Evolutionary conservation across 2,888 invertebrate species (phyloP), one percentile per base, ranked within the genome.

Genomic region (Macrosiphum euphorbiae): DNA sequence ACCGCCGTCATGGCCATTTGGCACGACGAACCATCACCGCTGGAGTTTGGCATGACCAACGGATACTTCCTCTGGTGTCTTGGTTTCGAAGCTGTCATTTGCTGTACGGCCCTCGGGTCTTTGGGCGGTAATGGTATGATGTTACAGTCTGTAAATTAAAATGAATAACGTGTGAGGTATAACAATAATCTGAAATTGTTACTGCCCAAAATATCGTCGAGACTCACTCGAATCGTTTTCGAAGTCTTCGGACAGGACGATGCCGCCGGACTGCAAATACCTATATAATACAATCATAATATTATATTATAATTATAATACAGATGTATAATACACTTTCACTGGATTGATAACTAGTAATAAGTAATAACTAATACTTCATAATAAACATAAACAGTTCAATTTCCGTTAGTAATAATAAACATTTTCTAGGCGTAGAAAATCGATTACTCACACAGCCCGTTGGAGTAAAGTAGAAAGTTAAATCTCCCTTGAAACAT

Each of bases 61-160:
- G 98, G 98, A 96, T 98, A 97, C 95, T 98, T 98, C 84, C 98
- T 96, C 94, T 98, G 97, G 95, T 98, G 98, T 28, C 98, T 96
- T 0, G 97, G 97, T 95, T 97, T 97, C 95, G 97, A 96, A 0
- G 96, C 96, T 94, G 97, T 96, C n/a, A 97, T 96, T 0, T 96
- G 96, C 86, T 95, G 95, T 35, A 96, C 95, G 95, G 97, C 97
- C 50, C 97, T 97, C 47, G 97, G 96, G 95, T 98, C 98, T 95
- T 98, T 96, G 0, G 98, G 98, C 1, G 98, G 98, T 94, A 98
- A 96, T 0, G 98, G 98, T 94, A 98, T 97, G 1, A 97, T 97
- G 96, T 98, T 98, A 24, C 95, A 95, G 95, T 95, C 94, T 91
- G 84, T 44, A 85, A 87, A 90, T 55, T 35, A 50, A 87, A 87